Conservation (phyloP, 2,797 vertebrate genomes). For the Synaphobranchus kaupii region DNA sequence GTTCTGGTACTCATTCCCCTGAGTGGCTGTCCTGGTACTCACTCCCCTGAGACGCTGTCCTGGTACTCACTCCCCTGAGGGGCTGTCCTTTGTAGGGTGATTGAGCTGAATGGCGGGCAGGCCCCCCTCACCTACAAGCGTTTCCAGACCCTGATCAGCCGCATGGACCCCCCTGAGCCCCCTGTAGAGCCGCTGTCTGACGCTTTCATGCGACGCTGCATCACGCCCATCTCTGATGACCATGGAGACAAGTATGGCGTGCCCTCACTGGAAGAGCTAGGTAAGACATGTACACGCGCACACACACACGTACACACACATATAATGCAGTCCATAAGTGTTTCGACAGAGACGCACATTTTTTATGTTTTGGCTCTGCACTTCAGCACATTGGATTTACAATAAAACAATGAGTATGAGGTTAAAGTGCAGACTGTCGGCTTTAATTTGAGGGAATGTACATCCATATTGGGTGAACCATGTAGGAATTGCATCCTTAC, state of each 20-base stretch:
- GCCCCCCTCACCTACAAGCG: slow-evolving; percentile 61
- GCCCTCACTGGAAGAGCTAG: slow-evolving; percentile 59
- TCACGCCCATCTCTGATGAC: slow-evolving; percentile 47
- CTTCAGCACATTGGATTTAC: no score
- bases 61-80: not conserved
- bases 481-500: no score
- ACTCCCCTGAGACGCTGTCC: no score
- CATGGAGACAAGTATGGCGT: slow-evolving; percentile 55
- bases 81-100: slow-evolving; percentile 45
- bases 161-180: slow-evolving; percentile 48
- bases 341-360: no score
- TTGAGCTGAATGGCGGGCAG: slow-evolving; percentile 55
- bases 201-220: slow-evolving; percentile 47
- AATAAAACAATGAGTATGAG: no score
- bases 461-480: no score
- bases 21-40: no score
- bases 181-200: slow-evolving; percentile 44
- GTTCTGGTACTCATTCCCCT: not conserved
- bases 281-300: slow-evolving; percentile 36
- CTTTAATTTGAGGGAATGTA: no score
- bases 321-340: no score
- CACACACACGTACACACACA: not conserved
- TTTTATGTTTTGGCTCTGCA: no score
- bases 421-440: no score
- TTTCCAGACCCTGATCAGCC: slow-evolving; percentile 57